Evolutionary conservation across 2,888 invertebrate genomes (phyloP), one percentile per base, ranked within the genome.

Genomic region (Sesamia inferens): DNA sequence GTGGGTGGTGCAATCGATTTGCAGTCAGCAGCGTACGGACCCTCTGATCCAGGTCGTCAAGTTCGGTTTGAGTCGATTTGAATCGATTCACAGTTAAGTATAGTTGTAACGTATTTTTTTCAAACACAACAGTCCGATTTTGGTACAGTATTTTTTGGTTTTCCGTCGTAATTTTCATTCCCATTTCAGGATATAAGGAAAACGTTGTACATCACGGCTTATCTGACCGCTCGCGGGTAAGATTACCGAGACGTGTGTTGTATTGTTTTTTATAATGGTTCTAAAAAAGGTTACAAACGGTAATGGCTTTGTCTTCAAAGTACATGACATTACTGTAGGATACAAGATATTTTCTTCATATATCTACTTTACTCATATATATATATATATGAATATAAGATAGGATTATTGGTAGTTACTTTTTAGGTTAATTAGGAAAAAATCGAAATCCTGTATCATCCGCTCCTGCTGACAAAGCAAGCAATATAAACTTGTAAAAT

Each of bases 191-290:
- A 42, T 39, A 65, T 65, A 76, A 81, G 62, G 76, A 72, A 79
- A 81, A 68, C 80, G 79, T 63, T 68, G 83, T 81, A 76, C 51
- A 83, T 81, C 81, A 83, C 63, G 39, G 44, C 84, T 83, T 81
- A 81, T 81, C 81, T 81, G 4, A 68, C 65, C 61, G 16, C 57
- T 58, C 74, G 44, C 71, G 69, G 64, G 48, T 59, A 19, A 71
- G 81, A 81, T 83, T 70, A 62, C 64, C 19, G 31, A 16, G 76
- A 83, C 69, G 70, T 65, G 67, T 70, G 76, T 76, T 55, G 71
- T 72, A 76, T 76, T 81, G 71, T 31, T 83, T 75, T 79, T 68
- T 83, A 54, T 80, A 81, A 81, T 80, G 81, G 83, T 55, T 68
- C 42, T 24, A n/a, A 68, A 80, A 79, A 65, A 62, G 31, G 44